phyloP scores from a whole-genome alignment of 2,888 invertebrate species.

The Pocota personata region DNA sequence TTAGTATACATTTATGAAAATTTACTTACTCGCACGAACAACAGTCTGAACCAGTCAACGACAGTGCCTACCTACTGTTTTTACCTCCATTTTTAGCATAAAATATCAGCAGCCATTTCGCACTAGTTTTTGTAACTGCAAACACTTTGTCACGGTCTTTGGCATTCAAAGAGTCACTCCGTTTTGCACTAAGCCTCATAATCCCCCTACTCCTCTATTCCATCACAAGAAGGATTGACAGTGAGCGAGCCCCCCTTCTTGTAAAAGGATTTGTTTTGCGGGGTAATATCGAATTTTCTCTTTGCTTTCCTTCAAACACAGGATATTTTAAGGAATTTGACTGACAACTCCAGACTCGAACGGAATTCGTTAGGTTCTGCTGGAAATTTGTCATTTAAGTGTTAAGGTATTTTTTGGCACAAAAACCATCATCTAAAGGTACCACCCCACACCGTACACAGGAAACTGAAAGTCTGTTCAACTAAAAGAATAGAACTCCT shows the following conservation, averaged over 20 bases:
- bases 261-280: conserved; percentile 34
- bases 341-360: conserved; percentile 59
- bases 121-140: conserved; percentile 74
- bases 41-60: conserved; percentile 4
- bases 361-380: conserved; percentile 42
- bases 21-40: conserved; percentile 44
- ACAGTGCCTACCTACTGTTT: conserved; percentile 23
- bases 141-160: conserved; percentile 75
- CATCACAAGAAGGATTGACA: conserved; percentile 3
- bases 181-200: background rate
- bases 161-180: conserved; percentile 64
- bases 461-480: conserved; percentile 60
- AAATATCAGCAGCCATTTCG: conserved; percentile 73
- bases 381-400: conserved; percentile 68
- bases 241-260: background rate
- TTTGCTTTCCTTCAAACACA: background rate
- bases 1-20: conserved; percentile 49
- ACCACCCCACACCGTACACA: conserved; percentile 8
- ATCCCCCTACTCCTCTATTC: background rate
- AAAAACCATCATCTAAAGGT: conserved; percentile 15
- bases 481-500: conserved; percentile 36
- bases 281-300: conserved; percentile 40
- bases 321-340: conserved; percentile 54
- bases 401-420: conserved; percentile 61
- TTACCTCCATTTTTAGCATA: conserved; percentile 76